These are phyloP conservation scores for Anguilla megastoma DNA, from an alignment of 2,797 vertebrate genomes.

Conservation along the genomic window DNA sequence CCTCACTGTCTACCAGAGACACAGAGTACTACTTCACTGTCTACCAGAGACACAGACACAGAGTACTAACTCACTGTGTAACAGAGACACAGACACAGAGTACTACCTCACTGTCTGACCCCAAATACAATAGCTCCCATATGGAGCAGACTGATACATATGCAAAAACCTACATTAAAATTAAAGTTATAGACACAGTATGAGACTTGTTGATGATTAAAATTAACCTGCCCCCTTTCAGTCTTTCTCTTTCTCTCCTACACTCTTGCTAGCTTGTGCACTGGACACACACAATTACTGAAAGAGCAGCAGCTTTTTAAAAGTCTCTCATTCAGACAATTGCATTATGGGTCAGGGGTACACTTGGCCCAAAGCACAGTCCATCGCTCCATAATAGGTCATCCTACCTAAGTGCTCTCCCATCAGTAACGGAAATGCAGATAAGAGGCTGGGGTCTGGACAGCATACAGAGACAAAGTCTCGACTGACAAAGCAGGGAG, in stretches of 20 bases:
- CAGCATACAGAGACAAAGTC: not conserved
- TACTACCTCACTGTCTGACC: not conserved
- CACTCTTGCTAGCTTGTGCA: not conserved
- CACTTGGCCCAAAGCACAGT: constrained; percentile 30
- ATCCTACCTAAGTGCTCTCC: constrained; percentile 46
- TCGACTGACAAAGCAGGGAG: constrained; percentile 5
- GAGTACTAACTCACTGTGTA: not conserved
- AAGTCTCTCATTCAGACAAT: constrained; percentile 15
- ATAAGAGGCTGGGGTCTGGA: constrained; percentile 57
- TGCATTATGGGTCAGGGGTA: constrained; percentile 66
- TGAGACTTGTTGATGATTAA: constrained; percentile 16
- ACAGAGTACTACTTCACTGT: not conserved
- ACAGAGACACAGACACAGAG: not conserved
- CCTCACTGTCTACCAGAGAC: not conserved
- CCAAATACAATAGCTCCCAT: not conserved
- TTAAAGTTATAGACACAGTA: not conserved
- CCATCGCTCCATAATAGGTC: constrained; percentile 67
- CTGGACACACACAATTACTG: not conserved
- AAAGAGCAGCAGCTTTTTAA: constrained; percentile 6
- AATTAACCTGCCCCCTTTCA: constrained; percentile 15
- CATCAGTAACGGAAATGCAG: constrained; percentile 69
- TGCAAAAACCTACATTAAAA: not conserved
- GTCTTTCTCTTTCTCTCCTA: constrained; percentile 27
- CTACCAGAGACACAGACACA: not conserved
- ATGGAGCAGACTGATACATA: not conserved